Evolutionary conservation across 64 coral and sea anemone genomes (phyloP), one percentile per base, ranked within the genome.

Genomic region (Dendrophyllia cribrosa): DNA sequence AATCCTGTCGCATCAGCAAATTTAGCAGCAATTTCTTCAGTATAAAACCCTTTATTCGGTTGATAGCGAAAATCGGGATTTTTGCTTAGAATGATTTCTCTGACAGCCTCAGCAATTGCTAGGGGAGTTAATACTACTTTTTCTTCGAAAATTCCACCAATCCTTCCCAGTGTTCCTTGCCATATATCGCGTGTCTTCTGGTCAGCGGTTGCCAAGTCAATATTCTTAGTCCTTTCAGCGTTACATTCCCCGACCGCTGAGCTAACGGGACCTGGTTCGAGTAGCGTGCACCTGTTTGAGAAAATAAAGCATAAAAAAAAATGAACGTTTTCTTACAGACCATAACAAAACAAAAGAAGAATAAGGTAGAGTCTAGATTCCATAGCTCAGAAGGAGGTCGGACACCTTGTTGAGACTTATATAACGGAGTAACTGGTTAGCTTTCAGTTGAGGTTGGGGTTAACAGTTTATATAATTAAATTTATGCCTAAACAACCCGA

Each of bases 121-220:
- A 24, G 8, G 1, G 75, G 12, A 22, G 75, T 24, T 24, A 78
- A 58, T 10, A 78, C 49, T 56, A 58, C 49, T 25, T 78, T 78
- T 49, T 16, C 45, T 58, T 78, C 51, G 2, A 78, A 78, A 24
- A 51, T 13, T 17, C 49, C n/a, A 25, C 75, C 75, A 2, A 78
- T 53, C 21, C 50, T 78, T 8, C 49, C 75, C 75, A 78, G 49
- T 50, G 56, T 58, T 78, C 75, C 21, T 12, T 56, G 49, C 75
- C 75, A 78, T 17, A 61, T 16, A 12, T 81, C 77, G 15, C 25
- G 23, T 43, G 77, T 80, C 23, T 81, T 81, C 58, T 59, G 77
- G 77, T 62, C 77, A 81, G 55, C 56, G 53, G 53, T 81, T 81
- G 58, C 60, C 26, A 61, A 17, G 7, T 61, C 77, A 78, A 78